phyloP scores from a whole-genome alignment of 1,140 invertebrate genomes.

The Ditylenchus dipsaci region DNA sequence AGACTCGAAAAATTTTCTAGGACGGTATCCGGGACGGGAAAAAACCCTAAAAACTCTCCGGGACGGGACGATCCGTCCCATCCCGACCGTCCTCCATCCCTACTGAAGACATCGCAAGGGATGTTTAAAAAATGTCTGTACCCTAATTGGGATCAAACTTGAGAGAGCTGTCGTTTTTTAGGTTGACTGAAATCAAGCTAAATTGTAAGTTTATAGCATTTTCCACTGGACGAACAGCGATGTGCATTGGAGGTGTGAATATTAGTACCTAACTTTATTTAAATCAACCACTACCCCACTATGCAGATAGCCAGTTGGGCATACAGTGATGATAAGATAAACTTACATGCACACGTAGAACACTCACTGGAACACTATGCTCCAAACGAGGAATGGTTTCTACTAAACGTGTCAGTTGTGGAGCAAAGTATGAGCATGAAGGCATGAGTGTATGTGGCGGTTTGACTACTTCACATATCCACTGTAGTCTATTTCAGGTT shows the following conservation, averaged over 20 bases:
- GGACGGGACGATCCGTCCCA: too few relatives aligned
- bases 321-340: conserved; percentile 47
- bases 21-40: too few relatives aligned
- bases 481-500: conserved; percentile 23
- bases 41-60: too few relatives aligned
- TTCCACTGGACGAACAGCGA: conserved; percentile 48
- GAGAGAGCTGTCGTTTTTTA: too few relatives aligned
- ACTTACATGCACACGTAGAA: conserved; percentile 44
- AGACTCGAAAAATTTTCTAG: too few relatives aligned
- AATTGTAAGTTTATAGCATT: conserved; percentile 29
- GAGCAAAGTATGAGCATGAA: conserved; percentile 49
- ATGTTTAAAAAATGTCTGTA: too few relatives aligned
- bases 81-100: too few relatives aligned
- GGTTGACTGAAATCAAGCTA: background rate
- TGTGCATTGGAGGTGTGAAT: conserved; percentile 47
- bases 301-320: conserved; percentile 51
- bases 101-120: too few relatives aligned
- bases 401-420: conserved; percentile 44
- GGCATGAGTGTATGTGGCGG: conserved; percentile 37
- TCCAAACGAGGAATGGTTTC: conserved; percentile 49
- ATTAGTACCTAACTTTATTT: background rate
- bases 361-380: conserved; percentile 46
- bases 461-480: background rate
- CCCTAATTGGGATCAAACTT: too few relatives aligned
- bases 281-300: too few relatives aligned